A percentile compares a stretch with the other conserved stretches of the same genome.
Evolutionary conservation across 2,113 vertebrate species (phyloP).

Genomic region (Panthera leo): DNA sequence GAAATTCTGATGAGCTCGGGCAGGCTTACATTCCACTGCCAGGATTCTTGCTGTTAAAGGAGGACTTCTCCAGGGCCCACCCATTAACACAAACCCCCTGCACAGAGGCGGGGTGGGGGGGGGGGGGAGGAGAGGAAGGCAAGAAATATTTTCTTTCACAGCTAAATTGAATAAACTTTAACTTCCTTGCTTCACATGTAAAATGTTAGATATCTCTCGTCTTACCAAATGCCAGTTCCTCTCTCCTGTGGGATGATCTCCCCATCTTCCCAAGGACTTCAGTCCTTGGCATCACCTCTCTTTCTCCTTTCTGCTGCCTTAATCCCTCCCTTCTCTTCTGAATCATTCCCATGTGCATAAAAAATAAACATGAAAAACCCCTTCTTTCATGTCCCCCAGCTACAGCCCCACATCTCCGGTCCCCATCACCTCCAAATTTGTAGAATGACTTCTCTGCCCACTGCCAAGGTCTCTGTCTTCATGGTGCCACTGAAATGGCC

Average conservation of each 20-base stretch:
- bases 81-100: conserved; percentile 2
- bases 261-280: neutral
- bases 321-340: neutral
- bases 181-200: neutral
- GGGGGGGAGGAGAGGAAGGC: neutral
- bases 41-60: neutral
- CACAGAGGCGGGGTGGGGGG: too few species aligned
- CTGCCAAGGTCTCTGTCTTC: fast-evolving
- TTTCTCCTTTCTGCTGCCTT: neutral
- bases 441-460: neutral
- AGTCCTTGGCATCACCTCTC: neutral
- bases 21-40: neutral
- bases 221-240: neutral
- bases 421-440: neutral
- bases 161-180: conserved; percentile 33
- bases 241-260: neutral
- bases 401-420: neutral
- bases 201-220: neutral
- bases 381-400: neutral
- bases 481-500: neutral
- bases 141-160: neutral
- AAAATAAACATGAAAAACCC: neutral
- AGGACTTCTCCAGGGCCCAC: neutral
- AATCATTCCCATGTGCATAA: conserved; percentile 1
- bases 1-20: conserved; percentile 54